These are phyloP conservation scores for Platyrinchus mystaceus DNA, from an alignment of 2,797 vertebrate genomes.

Conservation along the genomic window DNA sequence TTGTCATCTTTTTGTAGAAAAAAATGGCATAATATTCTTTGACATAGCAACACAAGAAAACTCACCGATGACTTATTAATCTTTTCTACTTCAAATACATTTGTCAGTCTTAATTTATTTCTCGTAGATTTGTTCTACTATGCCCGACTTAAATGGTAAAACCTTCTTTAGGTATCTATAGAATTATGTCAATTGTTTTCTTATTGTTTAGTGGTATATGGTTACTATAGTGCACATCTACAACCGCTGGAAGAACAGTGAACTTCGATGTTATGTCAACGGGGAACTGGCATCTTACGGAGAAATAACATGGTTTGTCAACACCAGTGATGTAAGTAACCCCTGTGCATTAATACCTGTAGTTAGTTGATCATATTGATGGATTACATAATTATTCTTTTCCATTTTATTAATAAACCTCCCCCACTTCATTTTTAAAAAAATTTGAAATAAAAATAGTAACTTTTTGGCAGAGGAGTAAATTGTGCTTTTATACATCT, in stretches of 20 bases:
- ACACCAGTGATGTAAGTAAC: slow-evolving; percentile 93
- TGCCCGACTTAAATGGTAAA: background rate
- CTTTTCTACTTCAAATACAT: background rate
- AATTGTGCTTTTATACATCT: background rate
- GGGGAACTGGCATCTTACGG: slow-evolving; percentile 95
- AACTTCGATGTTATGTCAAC: slow-evolving; percentile 96
- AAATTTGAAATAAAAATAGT: background rate
- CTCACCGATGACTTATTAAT: background rate
- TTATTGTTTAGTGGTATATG: slow-evolving; percentile 93
- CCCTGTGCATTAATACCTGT: background rate
- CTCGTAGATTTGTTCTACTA: background rate
- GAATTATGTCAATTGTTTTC: background rate
- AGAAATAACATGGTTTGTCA: slow-evolving; percentile 98
- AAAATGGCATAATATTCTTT: background rate
- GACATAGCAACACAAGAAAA: background rate
- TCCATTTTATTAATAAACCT: background rate
- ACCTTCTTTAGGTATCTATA: background rate
- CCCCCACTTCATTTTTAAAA: accelerated
- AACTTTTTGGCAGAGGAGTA: background rate
- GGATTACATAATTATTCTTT: background rate
- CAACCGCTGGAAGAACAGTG: slow-evolving; percentile 98
- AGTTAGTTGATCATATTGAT: background rate
- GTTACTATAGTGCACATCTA: slow-evolving; percentile 95
- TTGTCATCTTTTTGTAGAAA: background rate
- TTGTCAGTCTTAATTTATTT: background rate